Base-by-base conservation (phyloP, 2,888 invertebrate species). In the Oscheius sp. region DNA sequence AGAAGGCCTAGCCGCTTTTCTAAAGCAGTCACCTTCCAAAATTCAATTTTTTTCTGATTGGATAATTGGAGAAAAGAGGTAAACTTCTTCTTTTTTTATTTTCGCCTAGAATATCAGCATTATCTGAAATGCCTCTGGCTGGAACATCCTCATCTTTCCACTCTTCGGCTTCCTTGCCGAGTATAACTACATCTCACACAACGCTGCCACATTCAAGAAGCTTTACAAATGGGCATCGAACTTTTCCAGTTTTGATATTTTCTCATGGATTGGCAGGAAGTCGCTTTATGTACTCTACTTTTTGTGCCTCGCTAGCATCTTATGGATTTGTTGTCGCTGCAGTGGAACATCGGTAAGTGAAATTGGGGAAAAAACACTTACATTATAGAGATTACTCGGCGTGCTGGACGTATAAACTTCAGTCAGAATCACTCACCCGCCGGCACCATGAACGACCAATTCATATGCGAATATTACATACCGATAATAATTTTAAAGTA, bases 261-360 rank as follows among this genome's bases (percentile, higher is more conserved):
- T 91, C 91, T 0, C 91, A 91, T 83, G 91, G 91, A 0, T 87
- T 91, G 30, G 90, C 90, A 1, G 90, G 90, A 0, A 89, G 89
- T 77, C 86, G 91, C 72, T 90, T 90, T 64, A 87, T 90, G n/a
- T 90, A 91, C 82, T 89, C 90, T 28, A 88, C 89, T 2, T 87
- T 90, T 49, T 90, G 90, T 81, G 86, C 88, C 49, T 91, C 91
- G 77, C 82, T 91, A 64, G 91, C 91, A 1, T 91, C 91, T 1
- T 88, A 90, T 78, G 91, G 91, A 1, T 91, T 89, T 84, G 86
- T 91, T 9, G 90, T 91, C 0, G 90, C 90, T 2, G 89, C 90
- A n/a, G 80, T 91, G 20, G 91, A 91, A 85, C 91, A 91, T 86
- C 90, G 82, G 75, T 75, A 41, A 62, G 30, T 51, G 8, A 24